Conservation (phyloP, 2,113 vertebrate genomes). For the Mustela nigripes region DNA sequence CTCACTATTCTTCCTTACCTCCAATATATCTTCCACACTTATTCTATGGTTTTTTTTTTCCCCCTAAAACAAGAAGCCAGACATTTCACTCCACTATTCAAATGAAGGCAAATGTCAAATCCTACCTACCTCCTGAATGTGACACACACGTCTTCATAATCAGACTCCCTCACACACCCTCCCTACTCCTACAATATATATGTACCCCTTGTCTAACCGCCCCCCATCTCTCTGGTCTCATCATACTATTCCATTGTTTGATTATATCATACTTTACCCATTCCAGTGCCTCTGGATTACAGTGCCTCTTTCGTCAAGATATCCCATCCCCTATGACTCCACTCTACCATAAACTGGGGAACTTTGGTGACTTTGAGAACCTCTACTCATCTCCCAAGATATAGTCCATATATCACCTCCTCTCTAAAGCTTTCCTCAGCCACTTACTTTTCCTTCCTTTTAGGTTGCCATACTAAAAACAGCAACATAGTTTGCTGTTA, state of each 20-base stretch:
- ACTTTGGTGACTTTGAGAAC: background rate
- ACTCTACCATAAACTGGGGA: background rate
- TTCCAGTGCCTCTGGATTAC: too few relatives aligned
- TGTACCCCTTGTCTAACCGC: background rate
- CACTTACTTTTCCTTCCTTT: background rate
- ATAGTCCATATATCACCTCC: too few relatives aligned
- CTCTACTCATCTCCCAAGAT: background rate
- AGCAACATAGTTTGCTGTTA: background rate
- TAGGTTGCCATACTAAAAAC: background rate
- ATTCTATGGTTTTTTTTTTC: background rate
- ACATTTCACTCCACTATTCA: background rate
- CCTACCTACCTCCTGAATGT: background rate
- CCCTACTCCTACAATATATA: accelerated
- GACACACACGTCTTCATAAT: too few relatives aligned
- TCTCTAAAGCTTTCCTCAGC: background rate
- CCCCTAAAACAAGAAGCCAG: background rate
- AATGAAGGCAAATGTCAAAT: background rate
- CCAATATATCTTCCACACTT: background rate
- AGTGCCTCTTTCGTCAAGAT: background rate
- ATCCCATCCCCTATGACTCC: background rate
- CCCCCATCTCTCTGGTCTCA: background rate
- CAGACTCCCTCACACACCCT: accelerated
- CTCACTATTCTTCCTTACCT: background rate
- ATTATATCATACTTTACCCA: too few relatives aligned
- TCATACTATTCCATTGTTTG: background rate